Evolutionary conservation across 1,140 invertebrate species (phyloP), one percentile per base, ranked within the genome.

Genomic region (Lutraria rhynchaena): DNA sequence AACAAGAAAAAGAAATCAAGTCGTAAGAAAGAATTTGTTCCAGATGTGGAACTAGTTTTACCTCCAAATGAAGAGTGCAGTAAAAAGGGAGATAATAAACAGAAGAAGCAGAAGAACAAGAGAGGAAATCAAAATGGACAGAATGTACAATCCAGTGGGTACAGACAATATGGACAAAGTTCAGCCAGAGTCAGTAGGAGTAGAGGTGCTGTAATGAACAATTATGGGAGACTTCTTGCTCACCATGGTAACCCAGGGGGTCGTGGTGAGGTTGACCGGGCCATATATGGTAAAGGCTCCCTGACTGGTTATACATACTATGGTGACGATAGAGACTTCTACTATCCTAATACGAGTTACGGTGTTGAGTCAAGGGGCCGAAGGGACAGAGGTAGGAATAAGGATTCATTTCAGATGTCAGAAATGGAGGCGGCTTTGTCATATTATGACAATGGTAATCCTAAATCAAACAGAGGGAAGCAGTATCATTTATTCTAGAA

Each of bases 321-420:
- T 61, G 77, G 67, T 46, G 77, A 71, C 31, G 41, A 81, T 2
- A 70, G 67, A 24, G 77, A 71, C 33, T 81, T 33, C n/a, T 77
- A 71, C 44, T 81, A 70, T 60, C 15, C 53, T 17, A 29, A 51
- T 24, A 1, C 15, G 17, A 63, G 37, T 5, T 71, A 70, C 33
- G 63, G 57, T 19, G 27, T 24, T 3, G 55, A 70, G 15, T 5
- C 22, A 7, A 35, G 65, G 7, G 58, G 55, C 51, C n/a, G 33
- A 17, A 70, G 63, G 15, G 65, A 44, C 22, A 44, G 33, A 15
- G 41, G 37, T 24, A 24, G 41, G n/a, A 37, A 60, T 35, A 17
- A 31, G 15, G 65, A 70, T 58, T 2, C 53, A 15, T 67, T 57
- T 69, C 29, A 61, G 24, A 71, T 69, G 63, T 13, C 53, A 7